Evolutionary conservation across 2,113 vertebrate genomes (phyloP).

Genomic region (Trachemys scripta): DNA sequence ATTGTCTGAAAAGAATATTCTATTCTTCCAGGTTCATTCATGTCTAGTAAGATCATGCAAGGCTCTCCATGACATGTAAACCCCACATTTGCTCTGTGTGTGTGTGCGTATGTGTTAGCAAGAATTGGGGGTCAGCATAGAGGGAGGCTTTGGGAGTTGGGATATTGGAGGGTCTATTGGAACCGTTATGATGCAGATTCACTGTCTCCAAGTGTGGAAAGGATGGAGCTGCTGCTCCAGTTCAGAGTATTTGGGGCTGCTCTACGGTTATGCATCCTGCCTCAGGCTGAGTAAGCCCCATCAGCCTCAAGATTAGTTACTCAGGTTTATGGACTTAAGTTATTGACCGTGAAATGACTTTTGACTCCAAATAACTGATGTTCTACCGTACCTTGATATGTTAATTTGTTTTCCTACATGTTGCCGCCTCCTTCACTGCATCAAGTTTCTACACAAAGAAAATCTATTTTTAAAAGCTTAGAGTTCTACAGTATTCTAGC

Average conservation of each 20-base stretch:
- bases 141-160: background rate
- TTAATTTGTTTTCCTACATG: background rate
- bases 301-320: background rate
- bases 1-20: background rate
- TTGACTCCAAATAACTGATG: background rate
- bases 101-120: background rate
- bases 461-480: background rate
- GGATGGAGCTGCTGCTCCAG: background rate
- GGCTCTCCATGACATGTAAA: background rate
- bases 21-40: background rate
- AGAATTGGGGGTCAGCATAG: background rate
- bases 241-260: background rate
- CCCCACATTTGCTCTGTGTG: background rate
- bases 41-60: background rate
- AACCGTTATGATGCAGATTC: background rate
- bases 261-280: background rate
- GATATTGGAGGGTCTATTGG: background rate
- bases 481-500: background rate
- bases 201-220: background rate
- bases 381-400: background rate
- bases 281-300: background rate
- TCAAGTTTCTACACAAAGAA: background rate
- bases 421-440: background rate
- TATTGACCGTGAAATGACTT: background rate
- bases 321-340: background rate